Evolutionary conservation across 2,113 vertebrate species (phyloP).

Genomic region (Aegypius monachus): DNA sequence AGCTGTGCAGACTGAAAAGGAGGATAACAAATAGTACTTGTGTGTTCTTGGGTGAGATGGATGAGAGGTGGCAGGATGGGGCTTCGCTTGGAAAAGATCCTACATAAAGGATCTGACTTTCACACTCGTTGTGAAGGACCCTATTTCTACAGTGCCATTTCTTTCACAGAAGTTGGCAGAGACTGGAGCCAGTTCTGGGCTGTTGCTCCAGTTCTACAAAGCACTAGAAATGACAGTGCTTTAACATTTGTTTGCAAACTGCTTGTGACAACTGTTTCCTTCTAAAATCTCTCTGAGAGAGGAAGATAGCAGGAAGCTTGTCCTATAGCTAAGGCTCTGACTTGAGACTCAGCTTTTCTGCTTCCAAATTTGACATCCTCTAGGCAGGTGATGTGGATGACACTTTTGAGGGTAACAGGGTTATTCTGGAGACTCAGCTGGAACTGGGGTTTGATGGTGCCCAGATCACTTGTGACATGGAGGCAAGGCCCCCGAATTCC

Average conservation of each 20-base stretch:
- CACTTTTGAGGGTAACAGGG: background rate
- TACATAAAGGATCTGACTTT: background rate
- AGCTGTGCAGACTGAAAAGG: conserved; percentile 31
- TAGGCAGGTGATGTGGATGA: background rate
- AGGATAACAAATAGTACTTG: conserved; percentile 31
- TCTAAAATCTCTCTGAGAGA: background rate
- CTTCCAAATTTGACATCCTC: background rate
- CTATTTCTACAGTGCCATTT: background rate
- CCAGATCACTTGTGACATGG: background rate
- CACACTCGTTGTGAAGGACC: background rate
- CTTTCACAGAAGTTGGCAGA: background rate
- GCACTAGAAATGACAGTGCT: background rate
- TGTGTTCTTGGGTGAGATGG: conserved; percentile 29
- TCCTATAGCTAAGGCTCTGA: background rate
- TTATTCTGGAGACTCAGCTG: background rate
- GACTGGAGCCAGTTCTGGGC: background rate
- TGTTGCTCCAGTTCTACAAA: background rate
- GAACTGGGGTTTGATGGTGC: background rate
- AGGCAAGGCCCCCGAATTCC: background rate
- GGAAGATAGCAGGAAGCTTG: background rate
- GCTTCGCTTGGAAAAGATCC: background rate
- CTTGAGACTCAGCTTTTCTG: background rate
- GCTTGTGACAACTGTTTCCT: background rate
- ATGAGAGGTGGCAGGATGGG: conserved; percentile 21
- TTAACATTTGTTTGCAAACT: background rate